Percentiles rank a stretch among this genome's conserved stretches.
phyloP scores from a whole-genome alignment of 2,797 vertebrate species.

The Adelosebastes latens region DNA sequence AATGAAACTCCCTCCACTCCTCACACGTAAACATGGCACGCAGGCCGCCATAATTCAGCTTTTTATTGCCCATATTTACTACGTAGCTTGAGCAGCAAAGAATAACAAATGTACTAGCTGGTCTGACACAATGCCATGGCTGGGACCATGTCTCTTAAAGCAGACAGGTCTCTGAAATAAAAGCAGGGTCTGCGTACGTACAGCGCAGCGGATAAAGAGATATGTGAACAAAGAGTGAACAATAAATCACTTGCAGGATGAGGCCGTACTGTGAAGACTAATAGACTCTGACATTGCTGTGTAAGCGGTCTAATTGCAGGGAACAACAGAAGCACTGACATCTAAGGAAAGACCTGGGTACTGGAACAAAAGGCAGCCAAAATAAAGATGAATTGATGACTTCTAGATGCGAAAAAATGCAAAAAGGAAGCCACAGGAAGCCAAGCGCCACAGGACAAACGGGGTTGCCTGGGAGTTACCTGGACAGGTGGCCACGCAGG shows the following conservation, averaged over 20 bases:
- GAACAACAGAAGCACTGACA: slow-evolving; percentile 65
- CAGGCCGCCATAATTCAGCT: slow-evolving; percentile 61
- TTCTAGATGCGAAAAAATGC: slow-evolving; percentile 73
- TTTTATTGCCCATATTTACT: slow-evolving; percentile 73
- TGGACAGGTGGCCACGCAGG: slow-evolving; percentile 99
- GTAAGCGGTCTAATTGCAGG: slow-evolving; percentile 57
- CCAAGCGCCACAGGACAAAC: slow-evolving; percentile 75
- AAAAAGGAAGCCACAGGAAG: slow-evolving; percentile 75
- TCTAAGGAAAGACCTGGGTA: slow-evolving; percentile 45
- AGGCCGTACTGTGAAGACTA: slow-evolving; percentile 43
- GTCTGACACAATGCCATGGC: slow-evolving; percentile 52
- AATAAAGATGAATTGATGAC: slow-evolving; percentile 72
- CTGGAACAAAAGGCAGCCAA: slow-evolving; percentile 64
- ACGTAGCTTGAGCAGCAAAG: slow-evolving; percentile 66
- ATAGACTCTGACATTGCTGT: slow-evolving; percentile 51
- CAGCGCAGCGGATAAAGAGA: slow-evolving; percentile 48
- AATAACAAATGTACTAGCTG: slow-evolving; percentile 64
- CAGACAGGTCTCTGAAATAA: slow-evolving; percentile 59
- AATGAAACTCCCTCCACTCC: slow-evolving; percentile 66
- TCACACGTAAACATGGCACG: slow-evolving; percentile 53
- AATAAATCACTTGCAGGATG: slow-evolving; percentile 59
- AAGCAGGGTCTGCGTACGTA: slow-evolving; percentile 32
- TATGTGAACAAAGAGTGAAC: slow-evolving; percentile 53
- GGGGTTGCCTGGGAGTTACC: slow-evolving; percentile 86
- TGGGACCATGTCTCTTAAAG: slow-evolving; percentile 54